Evolutionary conservation across 1,140 invertebrate genomes (phyloP).

Genomic region (Drosophila santomea): DNA sequence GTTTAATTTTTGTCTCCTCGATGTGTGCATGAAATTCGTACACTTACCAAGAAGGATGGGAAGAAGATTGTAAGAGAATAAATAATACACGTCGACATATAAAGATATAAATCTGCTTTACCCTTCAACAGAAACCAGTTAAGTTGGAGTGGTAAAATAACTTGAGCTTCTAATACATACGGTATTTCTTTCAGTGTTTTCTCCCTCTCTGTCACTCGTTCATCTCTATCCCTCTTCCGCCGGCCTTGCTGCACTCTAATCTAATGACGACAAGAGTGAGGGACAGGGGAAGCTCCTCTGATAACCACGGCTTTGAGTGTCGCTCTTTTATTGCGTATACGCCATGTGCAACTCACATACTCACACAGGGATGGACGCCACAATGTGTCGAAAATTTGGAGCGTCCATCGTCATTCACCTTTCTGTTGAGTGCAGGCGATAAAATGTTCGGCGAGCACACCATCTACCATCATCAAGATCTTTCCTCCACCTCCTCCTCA

Average conservation of each 20-base stretch:
- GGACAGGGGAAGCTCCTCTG: conserved; percentile 4
- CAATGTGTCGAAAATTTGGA: conserved; percentile 59
- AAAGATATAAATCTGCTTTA: too few species aligned
- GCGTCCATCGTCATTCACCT: conserved; percentile 42
- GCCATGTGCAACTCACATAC: conserved; percentile 41
- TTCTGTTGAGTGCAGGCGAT: conserved; percentile 37
- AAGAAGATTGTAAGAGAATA: too few species aligned
- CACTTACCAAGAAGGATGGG: neutral
- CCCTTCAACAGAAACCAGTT: too few species aligned
- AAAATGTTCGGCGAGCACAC: conserved; percentile 31
- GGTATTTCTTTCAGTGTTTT: neutral
- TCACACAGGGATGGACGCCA: conserved; percentile 21
- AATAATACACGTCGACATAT: too few species aligned
- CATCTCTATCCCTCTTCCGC: conserved; percentile 18
- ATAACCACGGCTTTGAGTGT: conserved; percentile 12
- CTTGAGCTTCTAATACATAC: too few species aligned
- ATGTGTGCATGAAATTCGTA: conserved; percentile 24
- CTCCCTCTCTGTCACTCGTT: conserved; percentile 9
- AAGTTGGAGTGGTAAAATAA: too few species aligned
- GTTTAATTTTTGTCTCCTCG: conserved; percentile 72
- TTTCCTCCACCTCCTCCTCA: conserved; percentile 2
- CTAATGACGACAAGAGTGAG: conserved; percentile 76
- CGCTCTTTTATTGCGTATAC: conserved; percentile 66
- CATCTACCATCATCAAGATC: conserved; percentile 5
- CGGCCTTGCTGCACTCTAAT: conserved; percentile 62